A percentile compares a stretch with the other conserved stretches of the same genome.
Evolutionary conservation across 2,797 vertebrate genomes (phyloP).

Genomic region (Macropus fuliginosus): DNA sequence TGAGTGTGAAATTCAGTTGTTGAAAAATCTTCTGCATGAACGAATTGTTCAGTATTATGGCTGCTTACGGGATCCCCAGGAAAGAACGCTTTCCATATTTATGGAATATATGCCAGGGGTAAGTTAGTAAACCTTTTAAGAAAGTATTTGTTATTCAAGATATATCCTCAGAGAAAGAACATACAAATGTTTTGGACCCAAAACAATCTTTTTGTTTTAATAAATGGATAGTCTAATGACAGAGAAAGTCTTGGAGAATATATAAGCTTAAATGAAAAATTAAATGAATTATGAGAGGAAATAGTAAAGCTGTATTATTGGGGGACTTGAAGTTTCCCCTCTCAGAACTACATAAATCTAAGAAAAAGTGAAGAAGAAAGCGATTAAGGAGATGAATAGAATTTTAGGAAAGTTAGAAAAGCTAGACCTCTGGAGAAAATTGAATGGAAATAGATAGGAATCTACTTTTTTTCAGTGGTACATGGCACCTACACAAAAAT

Average conservation of each 20-base stretch:
- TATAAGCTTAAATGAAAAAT: neutral
- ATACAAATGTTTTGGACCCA: constrained; percentile 21
- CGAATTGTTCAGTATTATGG: constrained; percentile 99
- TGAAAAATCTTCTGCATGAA: constrained; percentile 97
- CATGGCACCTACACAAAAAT: neutral
- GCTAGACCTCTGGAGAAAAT: neutral
- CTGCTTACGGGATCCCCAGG: constrained; percentile 93
- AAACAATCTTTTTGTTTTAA: neutral
- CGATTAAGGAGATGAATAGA: neutral
- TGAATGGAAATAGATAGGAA: neutral
- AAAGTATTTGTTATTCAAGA: constrained; percentile 34
- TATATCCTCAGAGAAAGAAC: constrained; percentile 33
- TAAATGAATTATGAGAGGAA: neutral
- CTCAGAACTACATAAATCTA: neutral
- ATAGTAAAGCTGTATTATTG: neutral
- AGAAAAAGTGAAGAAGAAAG: neutral
- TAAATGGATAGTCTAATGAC: neutral
- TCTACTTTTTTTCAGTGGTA: neutral
- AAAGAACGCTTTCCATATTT: constrained; percentile 98
- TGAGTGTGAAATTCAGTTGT: constrained; percentile 98
- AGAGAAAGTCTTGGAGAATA: neutral
- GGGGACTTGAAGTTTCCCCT: neutral
- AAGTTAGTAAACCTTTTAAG: constrained; percentile 76
- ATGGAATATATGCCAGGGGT: constrained; percentile 99
- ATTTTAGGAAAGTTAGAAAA: neutral